Conservation (phyloP, 1,140 invertebrate genomes). For the Lepidotrigona ventralis region DNA sequence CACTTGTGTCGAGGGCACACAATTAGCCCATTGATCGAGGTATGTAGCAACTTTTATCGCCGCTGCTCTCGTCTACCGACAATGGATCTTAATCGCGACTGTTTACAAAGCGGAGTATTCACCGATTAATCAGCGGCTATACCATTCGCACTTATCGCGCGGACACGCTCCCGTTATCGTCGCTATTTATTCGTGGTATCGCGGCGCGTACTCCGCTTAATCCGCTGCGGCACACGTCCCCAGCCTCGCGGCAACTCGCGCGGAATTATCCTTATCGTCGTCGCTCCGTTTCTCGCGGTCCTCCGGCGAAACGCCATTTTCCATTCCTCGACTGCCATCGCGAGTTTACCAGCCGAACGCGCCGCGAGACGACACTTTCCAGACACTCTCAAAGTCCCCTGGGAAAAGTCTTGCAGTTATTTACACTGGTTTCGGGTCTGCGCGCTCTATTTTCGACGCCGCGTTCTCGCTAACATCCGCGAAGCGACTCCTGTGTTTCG, state of each 20-base stretch:
- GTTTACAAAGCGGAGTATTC: constrained; percentile 9
- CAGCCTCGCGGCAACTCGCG: neutral
- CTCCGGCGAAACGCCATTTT: neutral
- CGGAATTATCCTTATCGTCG: constrained; percentile 38
- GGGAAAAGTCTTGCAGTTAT: constrained; percentile 27
- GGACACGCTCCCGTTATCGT: constrained; percentile 11
- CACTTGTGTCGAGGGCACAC: neutral
- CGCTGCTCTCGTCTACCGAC: neutral
- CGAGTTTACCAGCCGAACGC: constrained; percentile 32
- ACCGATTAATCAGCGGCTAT: neutral
- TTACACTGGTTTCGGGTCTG: constrained; percentile 33
- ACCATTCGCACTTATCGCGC: constrained; percentile 26
- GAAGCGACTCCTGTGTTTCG: no score
- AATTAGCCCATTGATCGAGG: neutral
- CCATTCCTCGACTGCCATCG: constrained; percentile 36
- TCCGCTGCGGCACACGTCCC: constrained; percentile 16
- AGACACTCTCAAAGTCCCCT: constrained; percentile 26
- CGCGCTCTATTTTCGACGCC: neutral
- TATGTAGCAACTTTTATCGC: neutral
- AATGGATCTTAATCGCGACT: constrained; percentile 25
- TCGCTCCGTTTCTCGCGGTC: neutral
- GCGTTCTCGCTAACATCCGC: neutral
- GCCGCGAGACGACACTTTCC: constrained; percentile 23
- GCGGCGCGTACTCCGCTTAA: neutral
- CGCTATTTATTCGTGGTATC: constrained; percentile 35